Evolutionary conservation across 2,888 invertebrate species (phyloP), one percentile per base, ranked within the genome.

Genomic region (Abrostola triplasia): DNA sequence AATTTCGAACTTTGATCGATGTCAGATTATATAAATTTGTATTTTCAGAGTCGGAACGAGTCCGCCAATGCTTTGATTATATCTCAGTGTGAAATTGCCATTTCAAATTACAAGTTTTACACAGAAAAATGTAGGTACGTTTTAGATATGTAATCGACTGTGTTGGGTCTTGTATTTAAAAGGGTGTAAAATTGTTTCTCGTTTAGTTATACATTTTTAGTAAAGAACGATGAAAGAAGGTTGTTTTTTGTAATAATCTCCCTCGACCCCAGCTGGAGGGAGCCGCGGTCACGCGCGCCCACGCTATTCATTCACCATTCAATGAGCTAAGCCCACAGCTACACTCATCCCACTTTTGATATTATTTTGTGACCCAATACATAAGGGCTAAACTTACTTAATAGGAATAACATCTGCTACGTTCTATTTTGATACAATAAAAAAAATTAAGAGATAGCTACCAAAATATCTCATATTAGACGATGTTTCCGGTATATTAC

Each of bases 1-100:
- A 86, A 88, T 88, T 85, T 82, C 71, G 62, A 84, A 86, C 81
- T 84, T 86, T 84, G 81, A 84, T 84, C 80, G 80, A 81, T 80
- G 74, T 82, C 76, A 81, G 77, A 84, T 79, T 83, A 83, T 80
- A 77, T 77, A 73, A 84, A 77, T 81, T 82, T 77, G 74, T 81
- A 75, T 77, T 73, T 82, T 76, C 69, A 67, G 65, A 66, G 70
- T 67, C 64, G 60, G 55, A 67, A 68, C 64, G 65, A 76, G 73
- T 67, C 64, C 58, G 65, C 63, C 63, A 65, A 60, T 67, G 76
- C 75, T 83, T 81, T 77, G 74, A 82, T 83, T 77, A 70, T 70
- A 65, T 76, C 70, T 75, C 65, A 68, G 70, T 72, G 69, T 66
- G 57, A 80, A 70, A 77, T 74, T 74, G 71, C 65, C 41, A 62